These are phyloP conservation scores for Ricordea florida DNA, from an alignment of 92 coral and sea anemone species.

Conservation along the genomic window DNA sequence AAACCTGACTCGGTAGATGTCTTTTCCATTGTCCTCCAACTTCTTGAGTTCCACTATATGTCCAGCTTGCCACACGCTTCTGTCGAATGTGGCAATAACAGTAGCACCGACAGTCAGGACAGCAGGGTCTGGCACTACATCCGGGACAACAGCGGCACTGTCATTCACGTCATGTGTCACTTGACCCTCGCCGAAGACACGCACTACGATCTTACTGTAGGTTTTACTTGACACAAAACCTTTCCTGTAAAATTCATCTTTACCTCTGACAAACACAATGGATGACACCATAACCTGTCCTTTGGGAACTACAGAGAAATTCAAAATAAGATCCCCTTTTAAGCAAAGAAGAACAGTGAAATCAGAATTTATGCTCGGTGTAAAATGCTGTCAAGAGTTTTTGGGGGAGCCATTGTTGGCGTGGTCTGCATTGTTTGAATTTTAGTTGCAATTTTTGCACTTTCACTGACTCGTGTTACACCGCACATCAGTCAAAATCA, in stretches of 20 bases:
- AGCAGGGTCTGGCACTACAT: conserved; percentile 49
- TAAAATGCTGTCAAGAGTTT: too few relatives aligned
- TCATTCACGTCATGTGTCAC: conserved; percentile 44
- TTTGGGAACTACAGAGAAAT: conserved; percentile 24
- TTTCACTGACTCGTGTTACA: too few relatives aligned
- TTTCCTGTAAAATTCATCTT: conserved; percentile 45
- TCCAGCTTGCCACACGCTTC: conserved; percentile 57
- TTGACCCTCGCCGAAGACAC: conserved; percentile 44
- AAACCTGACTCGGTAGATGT: conserved; percentile 57
- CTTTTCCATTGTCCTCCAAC: conserved; percentile 29
- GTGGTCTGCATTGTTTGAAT: too few relatives aligned
- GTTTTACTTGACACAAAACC: conserved; percentile 76
- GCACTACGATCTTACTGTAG: conserved; percentile 43
- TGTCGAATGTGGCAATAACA: conserved; percentile 69
- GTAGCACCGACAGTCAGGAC: conserved; percentile 59
- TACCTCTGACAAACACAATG: conserved; percentile 70
- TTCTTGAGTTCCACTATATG: conserved; percentile 48
- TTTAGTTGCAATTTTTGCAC: too few relatives aligned
- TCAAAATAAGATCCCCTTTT: neutral
- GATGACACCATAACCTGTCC: conserved; percentile 66
- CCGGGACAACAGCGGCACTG: conserved; percentile 72
- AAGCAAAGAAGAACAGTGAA: neutral
- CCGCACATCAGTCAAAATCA: too few relatives aligned
- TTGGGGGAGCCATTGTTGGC: too few relatives aligned
- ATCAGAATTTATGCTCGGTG: too few relatives aligned